Percentiles rank a stretch among this genome's conserved stretches.
Conservation (phyloP, 37 sponge, comb jelly and placozoan species). For the Beroe forskalii region DNA sequence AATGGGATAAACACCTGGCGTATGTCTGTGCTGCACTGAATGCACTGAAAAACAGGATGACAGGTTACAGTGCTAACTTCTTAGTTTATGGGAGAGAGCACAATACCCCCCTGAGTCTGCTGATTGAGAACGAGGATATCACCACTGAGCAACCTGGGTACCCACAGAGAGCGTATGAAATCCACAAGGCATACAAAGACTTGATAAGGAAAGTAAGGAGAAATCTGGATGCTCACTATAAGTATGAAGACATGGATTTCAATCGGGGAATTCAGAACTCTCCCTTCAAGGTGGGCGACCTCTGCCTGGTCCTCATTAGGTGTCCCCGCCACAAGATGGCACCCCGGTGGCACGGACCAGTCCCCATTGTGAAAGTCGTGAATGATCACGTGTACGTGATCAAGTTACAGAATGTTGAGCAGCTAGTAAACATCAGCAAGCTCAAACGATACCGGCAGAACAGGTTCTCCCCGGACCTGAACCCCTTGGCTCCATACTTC, state of each 20-base stretch:
- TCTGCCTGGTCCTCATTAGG: not conserved
- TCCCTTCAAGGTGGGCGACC: not conserved
- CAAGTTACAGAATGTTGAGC: not conserved
- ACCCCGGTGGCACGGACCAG: not conserved
- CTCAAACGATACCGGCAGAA: not conserved
- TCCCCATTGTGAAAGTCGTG: not conserved
- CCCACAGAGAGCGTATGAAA: not conserved
- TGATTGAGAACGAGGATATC: not conserved
- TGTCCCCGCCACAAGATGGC: not conserved
- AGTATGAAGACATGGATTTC: not conserved
- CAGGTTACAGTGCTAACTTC: constrained; percentile 21
- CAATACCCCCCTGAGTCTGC: not conserved
- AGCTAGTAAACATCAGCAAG: constrained; percentile 27
- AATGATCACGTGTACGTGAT: constrained; percentile 7
- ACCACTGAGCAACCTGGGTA: not conserved
- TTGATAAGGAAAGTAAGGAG: not conserved
- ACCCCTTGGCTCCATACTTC: not conserved
- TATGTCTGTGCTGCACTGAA: constrained; percentile 16
- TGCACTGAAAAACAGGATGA: not conserved
- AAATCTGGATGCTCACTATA: not conserved
- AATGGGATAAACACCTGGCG: constrained; percentile 1
- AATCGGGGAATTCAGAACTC: not conserved
- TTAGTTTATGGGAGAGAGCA: constrained; percentile 1
- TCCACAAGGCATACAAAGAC: not conserved
- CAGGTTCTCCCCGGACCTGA: not conserved